Conservation (phyloP, 2,113 vertebrate genomes). For the Sarotherodon lohbergeri region DNA sequence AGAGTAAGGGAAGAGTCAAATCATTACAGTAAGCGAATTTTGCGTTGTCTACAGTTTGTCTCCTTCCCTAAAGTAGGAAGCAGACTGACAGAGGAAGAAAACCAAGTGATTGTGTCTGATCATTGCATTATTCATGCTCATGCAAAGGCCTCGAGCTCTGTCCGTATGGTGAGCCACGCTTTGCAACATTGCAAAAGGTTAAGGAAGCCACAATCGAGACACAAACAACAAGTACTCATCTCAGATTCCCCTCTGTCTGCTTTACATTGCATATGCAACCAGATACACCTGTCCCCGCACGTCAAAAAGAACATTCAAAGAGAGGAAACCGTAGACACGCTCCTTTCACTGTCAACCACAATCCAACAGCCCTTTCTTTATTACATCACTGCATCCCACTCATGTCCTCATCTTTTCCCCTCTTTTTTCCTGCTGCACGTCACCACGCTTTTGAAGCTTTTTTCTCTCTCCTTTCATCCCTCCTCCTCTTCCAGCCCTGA, state of each 20-base stretch:
- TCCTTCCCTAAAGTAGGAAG: background rate
- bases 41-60: background rate
- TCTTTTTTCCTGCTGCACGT: background rate
- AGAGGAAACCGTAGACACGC: background rate
- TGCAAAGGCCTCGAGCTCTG: conserved; percentile 31
- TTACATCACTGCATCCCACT: conserved; percentile 36
- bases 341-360: background rate
- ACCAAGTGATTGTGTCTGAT: conserved; percentile 22
- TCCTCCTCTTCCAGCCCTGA: background rate
- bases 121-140: conserved; percentile 59
- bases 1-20: background rate
- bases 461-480: conserved; percentile 4
- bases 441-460: conserved; percentile 28
- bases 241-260: background rate
- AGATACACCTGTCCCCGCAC: background rate
- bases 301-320: background rate
- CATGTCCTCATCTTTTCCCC: background rate
- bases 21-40: background rate
- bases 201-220: background rate
- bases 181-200: background rate
- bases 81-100: conserved; percentile 14
- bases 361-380: background rate
- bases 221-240: background rate
- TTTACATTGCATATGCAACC: background rate
- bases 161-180: conserved; percentile 11